These are phyloP conservation scores for Oscheius sp. DNA, from an alignment of 2,888 invertebrate genomes.

Conservation along the genomic window DNA sequence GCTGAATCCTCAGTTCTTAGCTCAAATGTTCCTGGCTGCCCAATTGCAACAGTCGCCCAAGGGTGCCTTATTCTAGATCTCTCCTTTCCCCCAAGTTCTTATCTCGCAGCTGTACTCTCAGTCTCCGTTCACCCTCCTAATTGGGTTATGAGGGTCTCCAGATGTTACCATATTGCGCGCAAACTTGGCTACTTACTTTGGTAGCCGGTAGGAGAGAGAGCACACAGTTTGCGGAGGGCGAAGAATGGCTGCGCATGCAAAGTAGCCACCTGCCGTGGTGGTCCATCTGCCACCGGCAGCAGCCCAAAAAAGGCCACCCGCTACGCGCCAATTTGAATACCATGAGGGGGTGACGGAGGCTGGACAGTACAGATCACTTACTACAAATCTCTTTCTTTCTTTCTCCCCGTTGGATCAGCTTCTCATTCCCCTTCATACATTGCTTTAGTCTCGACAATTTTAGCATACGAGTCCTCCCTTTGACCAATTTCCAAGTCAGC, in stretches of 20 bases:
- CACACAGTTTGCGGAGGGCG: constrained; percentile 11
- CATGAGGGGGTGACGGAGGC: neutral
- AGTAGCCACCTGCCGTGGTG: constrained; percentile 34
- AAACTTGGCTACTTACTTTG: constrained; percentile 33
- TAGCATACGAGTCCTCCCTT: constrained; percentile 26
- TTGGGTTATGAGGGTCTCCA: constrained; percentile 37
- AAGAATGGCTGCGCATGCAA: constrained; percentile 37
- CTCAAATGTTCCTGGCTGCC: constrained; percentile 34
- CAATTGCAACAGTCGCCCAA: constrained; percentile 31
- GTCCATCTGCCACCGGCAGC: constrained; percentile 33
- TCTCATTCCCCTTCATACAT: neutral
- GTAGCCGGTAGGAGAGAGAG: constrained; percentile 9
- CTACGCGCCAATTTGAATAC: constrained; percentile 29
- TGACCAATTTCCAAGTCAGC: constrained; percentile 3
- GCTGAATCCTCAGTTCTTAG: constrained; percentile 27
- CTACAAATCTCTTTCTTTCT: constrained; percentile 9
- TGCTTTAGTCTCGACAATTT: constrained; percentile 13
- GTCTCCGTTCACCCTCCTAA: constrained; percentile 8
- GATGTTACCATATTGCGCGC: constrained; percentile 42
- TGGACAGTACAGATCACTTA: neutral
- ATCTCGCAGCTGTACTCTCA: constrained; percentile 25
- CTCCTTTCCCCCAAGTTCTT: constrained; percentile 6
- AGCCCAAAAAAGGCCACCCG: constrained; percentile 31
- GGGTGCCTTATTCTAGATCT: constrained; percentile 38
- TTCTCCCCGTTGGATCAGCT: constrained; percentile 8